Conservation (phyloP, 1,140 invertebrate species). For the Araneus ventricosus region DNA sequence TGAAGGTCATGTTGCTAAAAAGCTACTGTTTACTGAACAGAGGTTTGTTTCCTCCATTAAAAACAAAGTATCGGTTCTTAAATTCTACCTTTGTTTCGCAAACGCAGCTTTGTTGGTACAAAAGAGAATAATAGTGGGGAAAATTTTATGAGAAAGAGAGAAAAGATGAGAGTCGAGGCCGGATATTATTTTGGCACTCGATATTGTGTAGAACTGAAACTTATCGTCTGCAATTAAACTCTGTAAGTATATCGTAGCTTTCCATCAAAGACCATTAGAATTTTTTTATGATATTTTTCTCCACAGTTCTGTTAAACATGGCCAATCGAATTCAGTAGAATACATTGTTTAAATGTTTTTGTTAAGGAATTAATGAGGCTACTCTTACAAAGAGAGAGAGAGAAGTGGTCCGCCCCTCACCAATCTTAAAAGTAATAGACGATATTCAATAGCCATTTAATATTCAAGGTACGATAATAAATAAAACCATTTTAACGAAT, state of each 20-base stretch:
- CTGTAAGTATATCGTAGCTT: background rate
- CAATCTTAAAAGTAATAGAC: no score
- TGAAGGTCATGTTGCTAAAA: conserved; percentile 13
- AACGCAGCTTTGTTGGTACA: conserved; percentile 11
- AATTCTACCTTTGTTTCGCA: conserved; percentile 28
- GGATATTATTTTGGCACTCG: background rate
- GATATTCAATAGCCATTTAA: no score
- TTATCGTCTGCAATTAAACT: background rate
- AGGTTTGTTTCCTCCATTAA: background rate
- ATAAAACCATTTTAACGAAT: no score
- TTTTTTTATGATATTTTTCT: no score
- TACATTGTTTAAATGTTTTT: no score
- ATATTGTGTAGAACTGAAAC: background rate
- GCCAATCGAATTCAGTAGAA: no score
- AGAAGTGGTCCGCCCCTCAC: no score
- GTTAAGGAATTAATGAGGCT: no score
- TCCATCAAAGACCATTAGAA: no score
- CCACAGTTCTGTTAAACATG: no score
- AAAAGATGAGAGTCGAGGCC: background rate
- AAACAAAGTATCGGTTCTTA: conserved; percentile 23
- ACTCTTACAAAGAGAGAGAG: no score
- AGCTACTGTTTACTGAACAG: background rate
- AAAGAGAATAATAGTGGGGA: background rate
- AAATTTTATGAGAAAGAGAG: background rate
- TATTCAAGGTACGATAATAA: no score